Base-by-base conservation (phyloP, 2,113 vertebrate genomes). In the Dinomys branickii region DNA sequence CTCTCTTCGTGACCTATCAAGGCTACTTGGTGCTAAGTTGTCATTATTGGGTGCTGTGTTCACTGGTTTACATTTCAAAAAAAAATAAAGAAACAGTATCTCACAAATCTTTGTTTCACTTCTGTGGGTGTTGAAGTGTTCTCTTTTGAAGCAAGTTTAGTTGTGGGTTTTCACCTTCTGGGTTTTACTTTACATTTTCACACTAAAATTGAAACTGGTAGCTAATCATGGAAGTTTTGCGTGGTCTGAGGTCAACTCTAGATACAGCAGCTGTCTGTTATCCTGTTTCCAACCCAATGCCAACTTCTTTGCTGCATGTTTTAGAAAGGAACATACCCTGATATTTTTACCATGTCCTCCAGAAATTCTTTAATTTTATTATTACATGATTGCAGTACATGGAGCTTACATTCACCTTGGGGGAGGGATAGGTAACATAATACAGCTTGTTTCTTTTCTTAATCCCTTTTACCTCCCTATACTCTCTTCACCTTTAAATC, bases 121-220 rank as follows among this genome's bases (percentile, higher is more conserved):
- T 94, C 67, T 73, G 52, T 85, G n/a, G 14, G 44, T 35, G 33
- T n/a, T 69, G 13, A 85, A 83, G 13, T 56, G 33, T 75, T 73
- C 20, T 67, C 47, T 91, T 81, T 88, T n/a, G 54, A 44, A 77
- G 35, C 13, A 82, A 61, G n/a, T 59, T 93, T 89, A 91, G 71
- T 78, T 75, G n/a, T 78, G 81, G 88, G 71, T 92, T 97, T 97
- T 97, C 38, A 94, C 92, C 94, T 90, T 95, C 26, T 78, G 58
- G 5, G 75, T 96, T 97, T 97, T 85, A 90, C 33, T 81, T 7
- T 87, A 84, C 28, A 63, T 91, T 14, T 94, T 91, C 87, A 65
- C 30, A 58, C 63, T 91, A 52, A 91, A 94, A 94, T 4, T 58
- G 84, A 98, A 97, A 97, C 94, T 82, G 3, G 22, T 54, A 69